Conservation (phyloP, 2,113 vertebrate species). For the Tretioscincus oriximinensis region DNA sequence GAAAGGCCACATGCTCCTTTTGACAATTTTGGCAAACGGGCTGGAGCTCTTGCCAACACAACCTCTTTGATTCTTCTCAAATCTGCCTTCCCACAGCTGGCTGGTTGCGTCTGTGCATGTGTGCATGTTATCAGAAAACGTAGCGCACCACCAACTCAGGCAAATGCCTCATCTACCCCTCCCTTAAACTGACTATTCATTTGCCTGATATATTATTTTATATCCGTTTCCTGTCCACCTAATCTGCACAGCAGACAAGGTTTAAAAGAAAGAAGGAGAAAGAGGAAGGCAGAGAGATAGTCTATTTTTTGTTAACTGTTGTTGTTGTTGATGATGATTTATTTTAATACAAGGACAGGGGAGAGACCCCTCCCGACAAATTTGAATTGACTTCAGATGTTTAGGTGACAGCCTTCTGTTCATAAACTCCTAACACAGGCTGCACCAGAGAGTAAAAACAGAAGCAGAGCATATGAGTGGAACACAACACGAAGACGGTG, state of each 20-base stretch:
- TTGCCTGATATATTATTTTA: neutral
- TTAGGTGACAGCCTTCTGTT: neutral
- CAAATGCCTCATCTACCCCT: slow-evolving; percentile 24
- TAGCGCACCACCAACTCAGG: slow-evolving; percentile 49
- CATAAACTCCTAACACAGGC: neutral
- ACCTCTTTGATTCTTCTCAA: slow-evolving; percentile 61
- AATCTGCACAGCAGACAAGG: slow-evolving; percentile 24
- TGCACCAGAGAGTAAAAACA: neutral
- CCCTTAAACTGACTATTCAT: slow-evolving; percentile 32
- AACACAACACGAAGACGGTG: slow-evolving; percentile 18
- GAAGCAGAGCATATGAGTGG: neutral
- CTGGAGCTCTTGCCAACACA: slow-evolving; percentile 56
- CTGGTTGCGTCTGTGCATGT: neutral
- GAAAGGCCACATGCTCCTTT: slow-evolving; percentile 61
- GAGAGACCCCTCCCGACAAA: neutral
- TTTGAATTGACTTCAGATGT: slow-evolving; percentile 13
- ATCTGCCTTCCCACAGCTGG: slow-evolving; percentile 67
- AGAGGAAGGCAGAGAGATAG: neutral
- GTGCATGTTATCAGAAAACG: slow-evolving; percentile 49
- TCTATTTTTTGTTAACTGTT: neutral
- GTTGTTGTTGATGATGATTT: neutral
- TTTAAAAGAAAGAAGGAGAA: neutral
- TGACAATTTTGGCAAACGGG: slow-evolving; percentile 59
- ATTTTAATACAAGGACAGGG: neutral
- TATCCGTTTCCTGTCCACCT: neutral